phyloP scores from a whole-genome alignment of 2,888 invertebrate species.

The Quadroppia sp. region DNA sequence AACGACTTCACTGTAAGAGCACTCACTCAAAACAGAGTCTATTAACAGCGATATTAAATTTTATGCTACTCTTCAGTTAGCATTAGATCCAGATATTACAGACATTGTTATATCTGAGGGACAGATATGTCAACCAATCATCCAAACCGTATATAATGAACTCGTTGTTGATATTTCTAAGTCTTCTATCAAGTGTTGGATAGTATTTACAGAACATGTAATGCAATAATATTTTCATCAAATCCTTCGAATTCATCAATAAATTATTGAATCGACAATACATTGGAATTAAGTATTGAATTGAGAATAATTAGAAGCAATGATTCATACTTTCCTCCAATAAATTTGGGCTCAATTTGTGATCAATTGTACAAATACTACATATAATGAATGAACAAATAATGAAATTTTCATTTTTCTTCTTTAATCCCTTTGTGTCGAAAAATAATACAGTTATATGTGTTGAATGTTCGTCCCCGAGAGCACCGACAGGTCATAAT shows the following conservation, averaged over 20 bases:
- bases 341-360: not conserved
- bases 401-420: slow-evolving; percentile 7
- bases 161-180: not conserved
- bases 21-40: not conserved
- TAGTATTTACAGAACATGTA: not conserved
- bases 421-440: not conserved
- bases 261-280: not conserved
- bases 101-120: slow-evolving; percentile 6
- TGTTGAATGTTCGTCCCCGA: not conserved
- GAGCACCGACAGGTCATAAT: slow-evolving; percentile 20
- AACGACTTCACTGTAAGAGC: not conserved
- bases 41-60: slow-evolving; percentile 13
- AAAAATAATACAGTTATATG: not conserved
- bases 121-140: not conserved
- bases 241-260: not conserved
- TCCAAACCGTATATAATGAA: not conserved
- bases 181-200: not conserved
- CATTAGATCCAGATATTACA: not conserved
- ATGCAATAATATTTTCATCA: not conserved
- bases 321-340: not conserved
- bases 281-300: not conserved
- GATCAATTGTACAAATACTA: not conserved
- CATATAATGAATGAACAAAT: not conserved
- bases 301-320: not conserved
- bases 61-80: not conserved